Conservation (phyloP, 2,888 invertebrate species). For the Darwinula stevensoni region DNA sequence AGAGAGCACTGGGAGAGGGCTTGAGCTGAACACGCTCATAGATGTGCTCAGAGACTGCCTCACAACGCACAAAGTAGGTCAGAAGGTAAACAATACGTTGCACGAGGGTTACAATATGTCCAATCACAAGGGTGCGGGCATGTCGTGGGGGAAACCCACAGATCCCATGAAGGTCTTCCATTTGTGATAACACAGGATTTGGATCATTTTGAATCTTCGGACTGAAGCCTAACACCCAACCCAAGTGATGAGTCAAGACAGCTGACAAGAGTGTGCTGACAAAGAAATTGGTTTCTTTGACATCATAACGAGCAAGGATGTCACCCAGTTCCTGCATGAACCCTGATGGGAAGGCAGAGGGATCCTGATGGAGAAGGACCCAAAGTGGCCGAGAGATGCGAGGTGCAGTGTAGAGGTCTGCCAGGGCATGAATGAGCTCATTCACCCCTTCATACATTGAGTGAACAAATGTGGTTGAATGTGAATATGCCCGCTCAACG, state of each 20-base stretch:
- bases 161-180: constrained; percentile 57
- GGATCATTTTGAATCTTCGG: no score
- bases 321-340: constrained; percentile 16
- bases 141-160: constrained; percentile 44
- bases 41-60: no score
- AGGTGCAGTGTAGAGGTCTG: constrained; percentile 34
- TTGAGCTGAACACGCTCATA: no score
- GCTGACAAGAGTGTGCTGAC: constrained; percentile 63
- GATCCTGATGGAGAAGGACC: constrained; percentile 25
- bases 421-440: constrained; percentile 23
- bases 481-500: constrained; percentile 31
- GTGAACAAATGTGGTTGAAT: constrained; percentile 19
- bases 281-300: constrained; percentile 70
- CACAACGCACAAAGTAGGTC: constrained; percentile 62
- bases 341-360: constrained; percentile 14
- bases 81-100: constrained; percentile 41
- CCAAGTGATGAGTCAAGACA: constrained; percentile 60
- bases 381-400: constrained; percentile 32
- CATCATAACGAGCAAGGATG: constrained; percentile 26
- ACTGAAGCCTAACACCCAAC: no score
- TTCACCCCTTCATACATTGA: constrained; percentile 23
- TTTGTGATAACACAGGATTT: constrained; percentile 67
- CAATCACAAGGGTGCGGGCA: constrained; percentile 41
- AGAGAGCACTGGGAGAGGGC: no score
- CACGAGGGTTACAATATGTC: constrained; percentile 29